Conservation (phyloP, 2,888 invertebrate genomes). For the Sminthurinus aureus region DNA sequence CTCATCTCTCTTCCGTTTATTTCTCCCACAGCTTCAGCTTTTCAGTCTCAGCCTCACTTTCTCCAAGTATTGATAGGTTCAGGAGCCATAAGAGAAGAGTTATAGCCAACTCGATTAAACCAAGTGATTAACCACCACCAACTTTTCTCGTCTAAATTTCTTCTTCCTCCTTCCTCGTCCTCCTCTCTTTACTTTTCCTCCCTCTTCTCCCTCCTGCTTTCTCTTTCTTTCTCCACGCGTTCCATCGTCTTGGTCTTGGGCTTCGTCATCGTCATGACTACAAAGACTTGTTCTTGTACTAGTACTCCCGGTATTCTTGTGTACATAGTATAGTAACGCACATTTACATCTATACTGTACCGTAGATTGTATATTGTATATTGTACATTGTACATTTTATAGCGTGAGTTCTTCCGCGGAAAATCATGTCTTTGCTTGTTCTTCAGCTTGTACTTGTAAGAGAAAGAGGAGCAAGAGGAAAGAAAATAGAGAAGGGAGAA, state of each 20-base stretch:
- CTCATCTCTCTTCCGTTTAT: neutral
- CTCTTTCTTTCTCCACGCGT: neutral
- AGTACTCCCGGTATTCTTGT: neutral
- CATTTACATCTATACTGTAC: neutral
- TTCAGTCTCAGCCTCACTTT: too few relatives aligned
- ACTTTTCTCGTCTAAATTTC: slow-evolving; percentile 37
- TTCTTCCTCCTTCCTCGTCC: neutral
- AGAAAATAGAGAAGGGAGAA: neutral
- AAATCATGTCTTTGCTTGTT: too few relatives aligned
- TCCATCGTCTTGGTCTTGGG: neutral
- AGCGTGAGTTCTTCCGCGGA: neutral
- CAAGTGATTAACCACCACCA: slow-evolving; percentile 56
- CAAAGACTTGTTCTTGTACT: neutral
- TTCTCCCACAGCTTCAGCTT: slow-evolving; percentile 1
- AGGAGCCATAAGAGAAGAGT: slow-evolving; percentile 57
- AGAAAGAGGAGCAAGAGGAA: neutral
- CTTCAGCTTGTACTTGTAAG: neutral
- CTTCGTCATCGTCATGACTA: neutral
- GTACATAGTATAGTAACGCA: neutral
- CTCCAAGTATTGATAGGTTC: slow-evolving; percentile 53
- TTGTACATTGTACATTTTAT: too few relatives aligned
- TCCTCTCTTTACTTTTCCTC: neutral
- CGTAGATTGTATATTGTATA: neutral
- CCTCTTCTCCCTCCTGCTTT: neutral
- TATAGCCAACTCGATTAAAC: slow-evolving; percentile 58